Base-by-base conservation (phyloP, 2,888 invertebrate species). In the Trichogramma dendrolimi region DNA sequence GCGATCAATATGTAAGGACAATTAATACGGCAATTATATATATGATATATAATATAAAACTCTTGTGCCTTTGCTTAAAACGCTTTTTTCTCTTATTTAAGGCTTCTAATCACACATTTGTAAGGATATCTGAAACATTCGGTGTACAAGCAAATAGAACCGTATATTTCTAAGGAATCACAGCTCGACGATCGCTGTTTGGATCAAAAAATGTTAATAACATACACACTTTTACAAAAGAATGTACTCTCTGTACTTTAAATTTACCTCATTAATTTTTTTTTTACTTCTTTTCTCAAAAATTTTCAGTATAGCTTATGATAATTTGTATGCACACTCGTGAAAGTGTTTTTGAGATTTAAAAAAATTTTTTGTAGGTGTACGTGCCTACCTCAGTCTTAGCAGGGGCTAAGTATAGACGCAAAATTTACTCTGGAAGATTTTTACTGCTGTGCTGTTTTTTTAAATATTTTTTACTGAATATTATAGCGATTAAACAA, bases 331-430 rank as follows among this genome's bases (percentile, higher is more conserved):
- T 43, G 56, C 61, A 51, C 48, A 8, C 50, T 55, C 51, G 47
- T 42, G 47, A 40, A 10, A 39, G 54, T 44, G 6, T 4, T 11
- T 44, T 5, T n/a, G 42, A 50, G 8, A 42, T 55, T 65, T 67
- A 67, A 70, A 67, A 70, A 68, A 69, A 52, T 58, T 63, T 60
- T 65, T 63, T 60, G 60, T 68, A 64, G 64, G 63, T 63, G 61
- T 65, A 53, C 61, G 64, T 67, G 63, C 67, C 64, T 59, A 62
- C 63, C 64, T 72, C 71, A 72, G 71, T 71, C 70, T 72, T 71
- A 67, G 66, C 64, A 66, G 69, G 69, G 68, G 65, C 67, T 65
- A 66, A 66, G 68, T 63, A 67, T 63, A 62, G 11, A 62, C 52
- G 58, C 62, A 64, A 67, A 64, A 61, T 59, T 27, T 49, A 44